Conservation (phyloP, 2,797 vertebrate species). For the Helarctos malayanus region DNA sequence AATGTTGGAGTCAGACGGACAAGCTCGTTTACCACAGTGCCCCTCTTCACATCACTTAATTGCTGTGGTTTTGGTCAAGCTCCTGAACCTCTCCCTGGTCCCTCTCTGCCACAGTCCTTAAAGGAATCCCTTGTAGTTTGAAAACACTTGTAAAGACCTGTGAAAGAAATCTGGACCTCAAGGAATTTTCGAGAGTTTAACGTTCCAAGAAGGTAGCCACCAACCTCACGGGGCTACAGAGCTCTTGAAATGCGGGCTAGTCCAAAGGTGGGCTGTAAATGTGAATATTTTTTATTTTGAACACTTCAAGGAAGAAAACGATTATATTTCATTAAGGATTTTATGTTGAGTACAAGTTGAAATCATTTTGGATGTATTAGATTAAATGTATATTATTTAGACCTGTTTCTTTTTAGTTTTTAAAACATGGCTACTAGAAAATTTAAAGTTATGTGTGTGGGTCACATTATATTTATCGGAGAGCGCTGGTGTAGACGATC, state of each 20-base stretch:
- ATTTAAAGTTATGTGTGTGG: neutral
- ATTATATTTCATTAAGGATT: neutral
- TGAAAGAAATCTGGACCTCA: neutral
- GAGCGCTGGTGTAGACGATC: neutral
- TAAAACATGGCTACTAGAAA: neutral
- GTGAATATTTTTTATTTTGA: neutral
- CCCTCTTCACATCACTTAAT: neutral
- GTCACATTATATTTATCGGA: neutral
- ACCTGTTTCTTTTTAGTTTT: neutral
- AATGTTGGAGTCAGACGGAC: neutral
- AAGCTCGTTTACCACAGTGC: neutral
- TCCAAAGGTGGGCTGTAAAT: neutral
- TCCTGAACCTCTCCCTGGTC: neutral
- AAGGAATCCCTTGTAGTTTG: neutral
- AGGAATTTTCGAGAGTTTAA: neutral
- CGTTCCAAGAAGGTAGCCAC: neutral
- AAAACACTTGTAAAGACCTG: neutral
- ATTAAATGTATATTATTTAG: neutral
- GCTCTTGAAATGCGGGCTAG: neutral
- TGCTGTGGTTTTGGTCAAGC: neutral
- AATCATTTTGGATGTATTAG: neutral
- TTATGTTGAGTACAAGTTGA: constrained; percentile 19
- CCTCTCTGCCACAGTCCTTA: neutral
- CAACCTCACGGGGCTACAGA: neutral
- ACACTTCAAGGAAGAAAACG: constrained; percentile 1